Evolutionary conservation across 1,140 invertebrate species (phyloP), one percentile per base, ranked within the genome.

Genomic region (Microvelia longipes): DNA sequence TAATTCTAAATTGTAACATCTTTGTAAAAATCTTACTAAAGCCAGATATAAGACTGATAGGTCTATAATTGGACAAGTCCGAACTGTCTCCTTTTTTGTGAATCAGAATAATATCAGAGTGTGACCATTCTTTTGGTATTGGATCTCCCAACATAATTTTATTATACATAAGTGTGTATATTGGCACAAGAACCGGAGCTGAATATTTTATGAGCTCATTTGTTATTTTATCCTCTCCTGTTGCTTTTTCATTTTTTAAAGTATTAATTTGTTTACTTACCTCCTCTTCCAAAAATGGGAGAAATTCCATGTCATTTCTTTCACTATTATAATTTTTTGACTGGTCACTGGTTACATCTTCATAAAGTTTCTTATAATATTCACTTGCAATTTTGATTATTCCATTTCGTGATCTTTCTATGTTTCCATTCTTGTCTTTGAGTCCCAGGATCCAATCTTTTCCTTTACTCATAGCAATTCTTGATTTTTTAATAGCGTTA

Each of bases 81-180:
- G 67, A 67, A 26, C 73, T 75, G 29, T 77, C 73, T 0, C 75
- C 75, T 73, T 77, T 77, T 72, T 78, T 77, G 65, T 75, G 75
- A 0, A 78, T 30, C 62, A 78, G 64, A 5, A 77, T 75, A 5
- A 78, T 75, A 70, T 76, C 74, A 5, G 76, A 75, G 72, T 71
- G 68, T 0, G 27, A 74, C 76, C 76, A 77, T 67, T 25, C 15
- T 0, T 68, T 24, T 28, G 77, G 76, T 1, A 76, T 73, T n/a
- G 13, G 13, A 73, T 74, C 73, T 67, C 75, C 73, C 0, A 71
- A 24, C 1, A 74, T 66, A 61, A 69, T 72, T 64, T 63, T 50
- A 19, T 50, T 50, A 50, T 11, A 50, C 35, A 50, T 50, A 11
- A 11, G 5, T 19, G 35, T 50, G n/a, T 25, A 11, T 26, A 65